A percentile compares a stretch with the other conserved stretches of the same genome.
Conservation (phyloP, 2,797 vertebrate species). For the Phrynocephalus guinanensis region DNA sequence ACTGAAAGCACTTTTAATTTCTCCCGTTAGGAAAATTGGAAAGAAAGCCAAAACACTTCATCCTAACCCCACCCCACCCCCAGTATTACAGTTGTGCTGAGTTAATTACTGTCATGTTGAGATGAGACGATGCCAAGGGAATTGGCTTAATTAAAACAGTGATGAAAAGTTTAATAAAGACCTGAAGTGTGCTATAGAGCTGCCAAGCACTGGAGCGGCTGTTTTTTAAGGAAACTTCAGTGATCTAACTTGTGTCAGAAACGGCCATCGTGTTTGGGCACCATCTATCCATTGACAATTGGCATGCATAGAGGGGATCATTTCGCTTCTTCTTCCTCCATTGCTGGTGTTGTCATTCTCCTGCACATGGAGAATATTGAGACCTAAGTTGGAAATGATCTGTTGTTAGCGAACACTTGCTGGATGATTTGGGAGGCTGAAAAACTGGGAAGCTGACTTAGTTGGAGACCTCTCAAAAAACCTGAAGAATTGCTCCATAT, state of each 20-base stretch:
- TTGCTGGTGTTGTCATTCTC: too few relatives aligned
- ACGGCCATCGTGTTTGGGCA: not conserved
- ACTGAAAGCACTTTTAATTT: conserved; percentile 13
- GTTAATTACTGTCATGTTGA: conserved; percentile 31
- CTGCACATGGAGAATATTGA: too few relatives aligned
- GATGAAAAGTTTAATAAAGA: conserved; percentile 28
- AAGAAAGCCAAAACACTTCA: not conserved
- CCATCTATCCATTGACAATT: too few relatives aligned
- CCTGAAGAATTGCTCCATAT: too few relatives aligned
- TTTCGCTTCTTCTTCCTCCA: too few relatives aligned
- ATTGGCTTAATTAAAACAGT: conserved; percentile 20
- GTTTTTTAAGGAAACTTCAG: not conserved
- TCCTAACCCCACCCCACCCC: too few relatives aligned
- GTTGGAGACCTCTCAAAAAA: too few relatives aligned
- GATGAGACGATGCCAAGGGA: conserved; percentile 17
- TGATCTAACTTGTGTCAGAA: not conserved
- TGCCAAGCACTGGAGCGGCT: not conserved
- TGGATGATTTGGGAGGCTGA: too few relatives aligned
- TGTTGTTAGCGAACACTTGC: too few relatives aligned
- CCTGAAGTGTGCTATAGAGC: not conserved
- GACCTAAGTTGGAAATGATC: too few relatives aligned
- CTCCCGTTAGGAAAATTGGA: rapidly evolving
- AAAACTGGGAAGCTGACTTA: too few relatives aligned
- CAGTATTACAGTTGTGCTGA: not conserved
- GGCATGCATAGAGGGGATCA: too few relatives aligned